These are phyloP conservation scores for Eumeta japonica DNA, from an alignment of 1,140 invertebrate species.

Conservation along the genomic window DNA sequence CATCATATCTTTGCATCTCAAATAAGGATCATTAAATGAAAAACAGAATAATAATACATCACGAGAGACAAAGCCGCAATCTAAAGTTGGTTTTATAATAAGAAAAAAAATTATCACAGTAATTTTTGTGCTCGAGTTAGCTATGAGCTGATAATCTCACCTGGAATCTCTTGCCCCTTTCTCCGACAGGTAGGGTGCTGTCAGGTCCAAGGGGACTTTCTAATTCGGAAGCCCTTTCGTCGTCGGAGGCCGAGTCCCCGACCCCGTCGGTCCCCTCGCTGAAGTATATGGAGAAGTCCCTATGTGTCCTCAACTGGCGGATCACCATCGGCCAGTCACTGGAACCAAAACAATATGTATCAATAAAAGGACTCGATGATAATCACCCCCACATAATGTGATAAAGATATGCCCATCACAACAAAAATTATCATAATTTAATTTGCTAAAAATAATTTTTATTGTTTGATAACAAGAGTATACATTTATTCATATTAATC, in stretches of 20 bases:
- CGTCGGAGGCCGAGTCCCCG: slow-evolving; percentile 25
- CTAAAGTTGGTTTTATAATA: too few species aligned
- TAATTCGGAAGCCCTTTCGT: slow-evolving; percentile 26
- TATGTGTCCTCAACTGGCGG: slow-evolving; percentile 79
- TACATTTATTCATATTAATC: too few species aligned
- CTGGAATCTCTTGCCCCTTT: slow-evolving; percentile 34
- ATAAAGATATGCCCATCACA: too few species aligned
- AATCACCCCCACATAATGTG: not conserved
- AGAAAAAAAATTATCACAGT: not conserved
- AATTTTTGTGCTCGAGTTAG: too few species aligned
- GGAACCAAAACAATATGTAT: slow-evolving; percentile 14
- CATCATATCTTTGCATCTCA: too few species aligned
- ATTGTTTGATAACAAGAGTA: too few species aligned
- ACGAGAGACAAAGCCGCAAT: too few species aligned
- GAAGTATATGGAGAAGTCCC: slow-evolving; percentile 89
- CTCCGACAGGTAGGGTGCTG: slow-evolving; percentile 38
- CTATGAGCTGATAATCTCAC: too few species aligned
- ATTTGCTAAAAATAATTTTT: not conserved
- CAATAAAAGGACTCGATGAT: not conserved
- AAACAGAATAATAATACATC: too few species aligned
- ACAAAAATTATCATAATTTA: slow-evolving; percentile 2
- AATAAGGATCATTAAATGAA: too few species aligned
- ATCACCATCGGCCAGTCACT: slow-evolving; percentile 87
- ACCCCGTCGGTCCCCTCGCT: slow-evolving; percentile 71
- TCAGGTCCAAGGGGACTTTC: slow-evolving; percentile 28